Base-by-base conservation (phyloP, 23 tunicate genomes). In the Styela plicata region DNA sequence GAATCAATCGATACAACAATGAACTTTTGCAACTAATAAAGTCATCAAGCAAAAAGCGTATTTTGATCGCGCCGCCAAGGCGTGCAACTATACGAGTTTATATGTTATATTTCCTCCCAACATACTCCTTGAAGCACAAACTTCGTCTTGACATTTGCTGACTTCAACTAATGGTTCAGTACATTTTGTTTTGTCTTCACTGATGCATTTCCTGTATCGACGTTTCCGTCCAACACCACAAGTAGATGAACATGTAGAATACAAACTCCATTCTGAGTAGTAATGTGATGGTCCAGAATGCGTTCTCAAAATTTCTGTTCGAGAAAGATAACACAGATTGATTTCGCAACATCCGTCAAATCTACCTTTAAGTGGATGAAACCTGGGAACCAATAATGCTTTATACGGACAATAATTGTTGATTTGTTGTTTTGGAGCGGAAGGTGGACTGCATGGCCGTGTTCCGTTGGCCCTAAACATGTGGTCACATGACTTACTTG, bases 311-410 rank as follows among this genome's bases (percentile, higher is more conserved):
- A 85, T 69, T 1, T 30, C 37, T 3, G 63, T 18, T 76, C 74
- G 63, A 19, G 98, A 89, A 2, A 88, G 65, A 76, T 84, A 93
- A 69, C 98, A 93, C 1, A 78, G 28, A 22, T 87, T 80, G 21
- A 52, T 65, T 2, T 93, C 93, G 77, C 98, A 93, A 52, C 98
- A 93, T 20, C 93, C 93, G 44, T 84, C 87, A 75, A 88, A 88
- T 29, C 89, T 88, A 30, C 98, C 98, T 18, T 53, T 85, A 44
- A 93, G 65, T 5, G 80, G 82, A 2, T 86, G 86, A 65, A 84
- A 65, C n/a, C 63, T 36, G 18, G 89, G 84, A 83, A 92, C 79
- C 17, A 3, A 30, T 13, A 84, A 3, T 22, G 64, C 23, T 28
- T 69, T 74, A 64, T 74, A 93, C n/a, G 91, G 98, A 69, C 98